phyloP scores from a whole-genome alignment of 2,113 vertebrate genomes.

The Rousettus leschenaultii region DNA sequence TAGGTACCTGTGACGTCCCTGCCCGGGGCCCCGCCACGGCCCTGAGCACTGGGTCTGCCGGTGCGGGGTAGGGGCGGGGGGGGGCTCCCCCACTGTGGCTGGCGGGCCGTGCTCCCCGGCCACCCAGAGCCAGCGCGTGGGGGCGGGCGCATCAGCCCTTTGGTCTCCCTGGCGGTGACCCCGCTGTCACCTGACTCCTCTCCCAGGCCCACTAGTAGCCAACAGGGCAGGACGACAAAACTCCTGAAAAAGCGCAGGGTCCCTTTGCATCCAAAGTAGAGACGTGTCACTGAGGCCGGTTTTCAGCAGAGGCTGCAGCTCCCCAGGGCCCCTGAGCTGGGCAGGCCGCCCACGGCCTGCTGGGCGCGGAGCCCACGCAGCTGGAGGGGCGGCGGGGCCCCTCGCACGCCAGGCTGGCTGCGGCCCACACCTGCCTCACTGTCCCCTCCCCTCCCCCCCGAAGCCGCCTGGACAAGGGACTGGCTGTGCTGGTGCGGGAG shows the following conservation, averaged over 20 bases:
- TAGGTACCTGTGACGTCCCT: constrained; percentile 54
- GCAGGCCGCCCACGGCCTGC: too few species aligned
- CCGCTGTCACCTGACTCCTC: too few species aligned
- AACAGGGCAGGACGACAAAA: fast-evolving
- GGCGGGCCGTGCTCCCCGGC: not conserved
- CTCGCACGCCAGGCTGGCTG: too few species aligned
- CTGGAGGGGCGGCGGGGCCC: too few species aligned
- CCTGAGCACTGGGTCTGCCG: fast-evolving
- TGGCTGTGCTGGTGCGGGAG: constrained; percentile 91
- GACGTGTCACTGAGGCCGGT: fast-evolving
- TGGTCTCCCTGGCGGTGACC: fast-evolving
- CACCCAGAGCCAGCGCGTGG: not conserved
- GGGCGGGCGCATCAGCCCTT: too few species aligned
- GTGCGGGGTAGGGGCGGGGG: not conserved
- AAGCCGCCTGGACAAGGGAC: constrained; percentile 94
- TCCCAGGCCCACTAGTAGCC: not conserved
- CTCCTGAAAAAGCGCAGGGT: too few species aligned
- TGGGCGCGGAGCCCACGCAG: too few species aligned
- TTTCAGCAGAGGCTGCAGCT: not conserved
- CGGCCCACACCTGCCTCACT: not conserved
- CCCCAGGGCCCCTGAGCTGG: too few species aligned
- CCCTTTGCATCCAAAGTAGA: not conserved
- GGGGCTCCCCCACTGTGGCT: not conserved
- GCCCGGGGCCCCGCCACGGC: not conserved
- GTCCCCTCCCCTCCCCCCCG: not conserved